These are phyloP conservation scores for Noctilio leporinus DNA, from an alignment of 2,113 vertebrate species.

Conservation along the genomic window DNA sequence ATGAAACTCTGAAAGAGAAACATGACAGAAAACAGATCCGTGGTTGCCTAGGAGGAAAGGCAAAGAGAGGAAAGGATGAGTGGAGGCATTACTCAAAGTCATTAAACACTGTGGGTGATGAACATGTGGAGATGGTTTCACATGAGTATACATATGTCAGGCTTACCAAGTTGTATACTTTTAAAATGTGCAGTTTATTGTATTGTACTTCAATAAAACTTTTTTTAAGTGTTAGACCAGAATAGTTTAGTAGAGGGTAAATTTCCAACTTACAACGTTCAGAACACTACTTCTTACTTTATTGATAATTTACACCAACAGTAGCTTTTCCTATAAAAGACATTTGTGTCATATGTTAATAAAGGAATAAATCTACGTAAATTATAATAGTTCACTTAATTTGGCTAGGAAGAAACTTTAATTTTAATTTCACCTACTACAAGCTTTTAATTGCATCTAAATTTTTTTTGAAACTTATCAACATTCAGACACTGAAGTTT, in stretches of 20 bases:
- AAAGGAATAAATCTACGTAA: not conserved
- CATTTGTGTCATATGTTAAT: not conserved
- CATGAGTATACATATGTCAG: not conserved
- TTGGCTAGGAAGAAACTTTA: not conserved
- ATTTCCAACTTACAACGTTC: not conserved
- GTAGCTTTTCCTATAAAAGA: not conserved
- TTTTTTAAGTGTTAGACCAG: not conserved
- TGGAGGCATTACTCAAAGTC: not conserved
- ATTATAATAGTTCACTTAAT: not conserved
- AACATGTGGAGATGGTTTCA: not conserved
- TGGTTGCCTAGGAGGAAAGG: not conserved
- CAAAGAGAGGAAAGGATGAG: not conserved
- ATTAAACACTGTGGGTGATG: not conserved
- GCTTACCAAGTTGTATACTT: not conserved
- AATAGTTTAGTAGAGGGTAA: not conserved
- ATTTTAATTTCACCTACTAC: slow-evolving; percentile 8
- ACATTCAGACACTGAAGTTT: slow-evolving; percentile 14
- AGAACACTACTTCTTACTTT: not conserved
- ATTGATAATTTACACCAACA: not conserved
- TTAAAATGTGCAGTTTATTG: not conserved
- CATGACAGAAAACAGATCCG: not conserved
- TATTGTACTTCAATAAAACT: not conserved
- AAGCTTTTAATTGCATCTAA: not conserved
- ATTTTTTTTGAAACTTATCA: not conserved
- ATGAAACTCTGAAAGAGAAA: not conserved